Percentiles rank a stretch among this genome's conserved stretches.
phyloP scores from a whole-genome alignment of 2,888 invertebrate genomes.

The Drosophila subsilvestris region DNA sequence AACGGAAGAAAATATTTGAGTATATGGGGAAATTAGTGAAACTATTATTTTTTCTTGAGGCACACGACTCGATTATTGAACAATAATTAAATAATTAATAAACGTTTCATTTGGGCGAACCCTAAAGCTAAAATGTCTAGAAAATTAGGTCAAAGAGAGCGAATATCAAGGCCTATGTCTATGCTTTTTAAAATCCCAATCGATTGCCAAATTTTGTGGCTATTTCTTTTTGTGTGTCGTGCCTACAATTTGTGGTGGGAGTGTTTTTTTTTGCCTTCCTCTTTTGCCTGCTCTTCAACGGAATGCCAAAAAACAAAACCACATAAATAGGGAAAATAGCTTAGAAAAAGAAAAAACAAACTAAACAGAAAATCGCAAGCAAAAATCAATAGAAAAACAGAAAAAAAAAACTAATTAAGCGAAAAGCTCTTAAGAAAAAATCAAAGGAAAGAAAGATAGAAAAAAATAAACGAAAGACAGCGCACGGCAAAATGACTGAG shows the following conservation, averaged over 20 bases:
- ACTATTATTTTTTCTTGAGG: background rate
- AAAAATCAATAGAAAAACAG: slow-evolving; percentile 32
- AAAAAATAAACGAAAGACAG: slow-evolving; percentile 14
- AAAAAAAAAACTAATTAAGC: slow-evolving; percentile 43
- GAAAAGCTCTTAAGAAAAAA: slow-evolving; percentile 45
- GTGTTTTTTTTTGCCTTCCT: slow-evolving; percentile 17
- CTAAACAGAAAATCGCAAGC: background rate
- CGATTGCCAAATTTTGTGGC: slow-evolving; percentile 28
- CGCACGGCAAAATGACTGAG: slow-evolving; percentile 16
- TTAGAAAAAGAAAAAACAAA: slow-evolving; percentile 10
- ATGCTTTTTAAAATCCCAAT: background rate
- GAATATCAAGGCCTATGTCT: background rate
- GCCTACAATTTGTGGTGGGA: slow-evolving; percentile 17
- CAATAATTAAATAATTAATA: background rate
- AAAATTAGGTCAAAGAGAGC: slow-evolving; percentile 12
- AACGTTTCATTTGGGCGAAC: background rate
- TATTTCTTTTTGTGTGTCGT: background rate
- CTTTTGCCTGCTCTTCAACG: slow-evolving; percentile 8
- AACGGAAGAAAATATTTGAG: background rate
- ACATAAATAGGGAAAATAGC: slow-evolving; percentile 2
- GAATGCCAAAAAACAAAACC: slow-evolving; percentile 7
- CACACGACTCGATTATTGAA: background rate
- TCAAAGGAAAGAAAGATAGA: slow-evolving; percentile 24
- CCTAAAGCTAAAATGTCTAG: background rate
- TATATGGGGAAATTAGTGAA: background rate